These are phyloP conservation scores for Nylanderia fulva DNA, from an alignment of 1,140 invertebrate species.

Conservation along the genomic window DNA sequence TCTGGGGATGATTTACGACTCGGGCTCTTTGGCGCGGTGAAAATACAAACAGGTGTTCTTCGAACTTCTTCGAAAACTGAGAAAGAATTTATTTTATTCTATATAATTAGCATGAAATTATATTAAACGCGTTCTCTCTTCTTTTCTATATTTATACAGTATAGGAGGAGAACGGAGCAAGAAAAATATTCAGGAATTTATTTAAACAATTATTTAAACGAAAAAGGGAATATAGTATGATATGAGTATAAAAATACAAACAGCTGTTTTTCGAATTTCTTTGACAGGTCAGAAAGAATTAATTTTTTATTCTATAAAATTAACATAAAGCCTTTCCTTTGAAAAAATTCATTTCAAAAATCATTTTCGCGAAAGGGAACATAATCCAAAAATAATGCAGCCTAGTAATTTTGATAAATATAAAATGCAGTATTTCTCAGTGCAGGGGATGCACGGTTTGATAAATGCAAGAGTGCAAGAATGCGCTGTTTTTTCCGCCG, in stretches of 20 bases:
- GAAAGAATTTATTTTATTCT: constrained; percentile 31
- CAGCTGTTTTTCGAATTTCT: constrained; percentile 72
- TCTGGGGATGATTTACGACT: constrained; percentile 75
- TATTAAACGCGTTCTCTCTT: not conserved
- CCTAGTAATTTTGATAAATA: not conserved
- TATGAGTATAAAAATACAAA: constrained; percentile 79
- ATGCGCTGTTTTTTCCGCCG: not conserved
- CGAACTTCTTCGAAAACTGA: constrained; percentile 69
- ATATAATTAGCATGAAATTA: constrained; percentile 36
- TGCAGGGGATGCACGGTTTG: not conserved
- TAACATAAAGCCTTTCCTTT: too few species aligned
- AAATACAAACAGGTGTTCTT: constrained; percentile 77
- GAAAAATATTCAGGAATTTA: not conserved
- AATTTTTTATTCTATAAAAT: constrained; percentile 6
- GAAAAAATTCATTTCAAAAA: too few species aligned
- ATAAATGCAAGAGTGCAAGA: not conserved
- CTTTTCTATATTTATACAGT: not conserved
- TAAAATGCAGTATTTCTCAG: not conserved
- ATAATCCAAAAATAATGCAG: too few species aligned
- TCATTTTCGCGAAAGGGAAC: not conserved
- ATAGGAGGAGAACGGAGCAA: not conserved
- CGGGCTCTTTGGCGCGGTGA: constrained; percentile 62
- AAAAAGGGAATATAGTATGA: too few species aligned
- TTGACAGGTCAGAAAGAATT: constrained; percentile 63
- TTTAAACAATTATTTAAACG: too few species aligned